phyloP scores from a whole-genome alignment of 1,140 invertebrate genomes.

The Daktulosphaira vitifoliae region DNA sequence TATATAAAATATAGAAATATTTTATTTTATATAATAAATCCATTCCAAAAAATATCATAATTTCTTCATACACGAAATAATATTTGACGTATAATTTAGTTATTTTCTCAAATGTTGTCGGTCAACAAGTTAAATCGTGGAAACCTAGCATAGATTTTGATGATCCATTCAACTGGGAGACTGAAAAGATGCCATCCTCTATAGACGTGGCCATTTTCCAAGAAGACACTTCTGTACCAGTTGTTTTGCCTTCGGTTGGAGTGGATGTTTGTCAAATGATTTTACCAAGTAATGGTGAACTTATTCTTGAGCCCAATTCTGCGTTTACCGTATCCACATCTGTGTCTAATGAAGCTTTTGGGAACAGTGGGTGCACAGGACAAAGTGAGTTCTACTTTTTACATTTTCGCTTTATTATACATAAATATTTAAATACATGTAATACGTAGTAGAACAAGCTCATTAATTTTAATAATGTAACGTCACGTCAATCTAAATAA shows the following conservation, averaged over 20 bases:
- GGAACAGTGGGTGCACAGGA: not conserved
- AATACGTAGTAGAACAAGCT: too few relatives aligned
- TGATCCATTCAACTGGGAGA: not conserved
- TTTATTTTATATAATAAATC: too few relatives aligned
- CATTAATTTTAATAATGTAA: too few relatives aligned
- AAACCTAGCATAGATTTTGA: constrained; percentile 9
- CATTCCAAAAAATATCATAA: too few relatives aligned
- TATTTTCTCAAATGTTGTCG: too few relatives aligned
- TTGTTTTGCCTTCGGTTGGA: not conserved
- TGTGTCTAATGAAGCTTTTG: not conserved
- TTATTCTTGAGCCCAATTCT: constrained; percentile 12
- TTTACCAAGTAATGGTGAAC: constrained; percentile 6
- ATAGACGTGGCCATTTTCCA: constrained; percentile 2
- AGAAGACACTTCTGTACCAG: not conserved
- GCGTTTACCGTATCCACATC: not conserved
- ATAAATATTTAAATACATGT: too few relatives aligned
- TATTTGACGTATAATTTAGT: too few relatives aligned
- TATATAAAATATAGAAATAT: too few relatives aligned
- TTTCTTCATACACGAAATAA: too few relatives aligned
- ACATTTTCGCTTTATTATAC: too few relatives aligned
- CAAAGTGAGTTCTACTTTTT: not conserved
- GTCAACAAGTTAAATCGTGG: not conserved
- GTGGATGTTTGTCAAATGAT: not conserved
- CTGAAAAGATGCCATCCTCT: not conserved
- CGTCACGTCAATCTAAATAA: too few relatives aligned